phyloP scores from a whole-genome alignment of 2,888 invertebrate species.

The Nycteola revayana region DNA sequence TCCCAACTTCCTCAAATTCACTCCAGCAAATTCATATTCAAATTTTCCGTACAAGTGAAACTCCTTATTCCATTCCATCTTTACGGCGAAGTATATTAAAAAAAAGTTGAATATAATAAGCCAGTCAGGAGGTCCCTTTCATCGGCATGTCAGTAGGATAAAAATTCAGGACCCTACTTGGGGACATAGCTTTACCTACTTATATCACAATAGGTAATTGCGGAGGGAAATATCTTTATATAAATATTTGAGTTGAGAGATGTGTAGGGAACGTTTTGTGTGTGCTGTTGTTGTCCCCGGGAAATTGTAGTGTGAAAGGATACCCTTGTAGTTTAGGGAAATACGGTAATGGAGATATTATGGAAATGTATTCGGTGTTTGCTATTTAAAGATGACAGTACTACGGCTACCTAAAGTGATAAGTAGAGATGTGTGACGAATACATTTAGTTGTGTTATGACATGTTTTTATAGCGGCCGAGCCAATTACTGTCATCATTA shows the following conservation, averaged over 20 bases:
- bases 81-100: slow-evolving; percentile 28
- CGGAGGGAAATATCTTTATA: slow-evolving; percentile 16
- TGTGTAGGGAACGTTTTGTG: background rate
- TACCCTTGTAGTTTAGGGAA: background rate
- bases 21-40: too few relatives aligned
- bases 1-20: too few relatives aligned
- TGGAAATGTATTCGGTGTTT: too few relatives aligned
- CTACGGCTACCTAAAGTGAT: too few relatives aligned
- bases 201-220: slow-evolving; percentile 35
- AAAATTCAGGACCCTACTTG: slow-evolving; percentile 19
- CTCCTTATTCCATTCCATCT: slow-evolving; percentile 21
- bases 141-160: slow-evolving; percentile 28
- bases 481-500: too few relatives aligned
- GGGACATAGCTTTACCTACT: slow-evolving; percentile 17
- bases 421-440: too few relatives aligned
- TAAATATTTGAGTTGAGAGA: background rate
- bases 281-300: slow-evolving; percentile 1
- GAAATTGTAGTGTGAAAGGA: slow-evolving; percentile 1
- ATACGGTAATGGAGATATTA: background rate
- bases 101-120: slow-evolving; percentile 33
- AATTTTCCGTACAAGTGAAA: slow-evolving; percentile 7
- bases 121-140: slow-evolving; percentile 17
- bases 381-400: too few relatives aligned
- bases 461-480: too few relatives aligned
- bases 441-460: too few relatives aligned